These are phyloP conservation scores for Octodonta nipae DNA, from an alignment of 2,888 invertebrate genomes.

Conservation along the genomic window DNA sequence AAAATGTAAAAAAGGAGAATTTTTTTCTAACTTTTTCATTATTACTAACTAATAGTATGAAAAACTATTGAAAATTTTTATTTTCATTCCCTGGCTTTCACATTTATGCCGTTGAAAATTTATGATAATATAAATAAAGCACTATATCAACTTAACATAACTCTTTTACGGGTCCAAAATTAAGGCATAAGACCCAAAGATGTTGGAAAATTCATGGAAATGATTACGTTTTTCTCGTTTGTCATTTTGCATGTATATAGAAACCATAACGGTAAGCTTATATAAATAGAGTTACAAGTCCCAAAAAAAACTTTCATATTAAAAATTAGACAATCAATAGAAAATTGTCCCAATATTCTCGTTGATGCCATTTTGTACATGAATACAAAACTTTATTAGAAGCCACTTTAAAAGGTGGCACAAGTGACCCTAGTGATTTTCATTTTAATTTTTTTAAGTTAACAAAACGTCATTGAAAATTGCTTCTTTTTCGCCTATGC, in stretches of 20 bases:
- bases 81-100: background rate
- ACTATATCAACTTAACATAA: no score
- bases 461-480: no score
- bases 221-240: constrained; percentile 1
- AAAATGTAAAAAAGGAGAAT: background rate
- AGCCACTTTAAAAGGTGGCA: no score
- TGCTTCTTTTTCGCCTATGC: no score
- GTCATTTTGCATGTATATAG: background rate
- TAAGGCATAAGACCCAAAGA: background rate
- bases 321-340: no score
- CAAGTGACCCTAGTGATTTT: no score
- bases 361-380: no score
- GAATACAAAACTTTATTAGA: no score
- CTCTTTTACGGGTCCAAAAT: background rate
- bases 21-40: constrained; percentile 1
- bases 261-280: no score
- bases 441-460: no score
- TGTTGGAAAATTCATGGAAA: constrained; percentile 1
- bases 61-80: constrained; percentile 1
- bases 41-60: background rate
- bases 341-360: no score
- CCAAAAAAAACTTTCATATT: background rate
- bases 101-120: constrained; percentile 1
- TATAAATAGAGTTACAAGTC: constrained; percentile 1
- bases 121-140: constrained; percentile 1